A percentile compares a stretch with the other conserved stretches of the same genome.
These are phyloP conservation scores for Sarcophaga subvicina DNA, from an alignment of 2,888 invertebrate species.

Conservation along the genomic window DNA sequence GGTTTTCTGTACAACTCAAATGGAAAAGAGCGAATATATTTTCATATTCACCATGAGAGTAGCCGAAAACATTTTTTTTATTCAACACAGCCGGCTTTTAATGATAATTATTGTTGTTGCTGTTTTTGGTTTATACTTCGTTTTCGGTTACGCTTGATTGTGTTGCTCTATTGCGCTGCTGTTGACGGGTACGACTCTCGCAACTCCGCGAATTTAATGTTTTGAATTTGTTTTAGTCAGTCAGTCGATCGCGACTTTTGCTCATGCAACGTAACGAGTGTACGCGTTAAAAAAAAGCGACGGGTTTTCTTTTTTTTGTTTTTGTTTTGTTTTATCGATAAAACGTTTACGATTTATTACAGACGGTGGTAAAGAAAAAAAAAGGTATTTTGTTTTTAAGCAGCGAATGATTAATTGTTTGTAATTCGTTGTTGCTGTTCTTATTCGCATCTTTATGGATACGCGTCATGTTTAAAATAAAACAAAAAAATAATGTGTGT, in stretches of 20 bases:
- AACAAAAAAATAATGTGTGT: constrained; percentile 43
- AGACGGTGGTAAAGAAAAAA: background rate
- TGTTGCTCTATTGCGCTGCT: constrained; percentile 18
- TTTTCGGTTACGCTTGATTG: constrained; percentile 54
- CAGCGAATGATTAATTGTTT: constrained; percentile 44
- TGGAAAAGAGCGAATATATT: constrained; percentile 10
- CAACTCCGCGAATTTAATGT: constrained; percentile 69
- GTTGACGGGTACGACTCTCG: constrained; percentile 55
- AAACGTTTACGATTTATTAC: constrained; percentile 1
- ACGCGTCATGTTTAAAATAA: constrained; percentile 46
- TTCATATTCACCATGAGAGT: constrained; percentile 52
- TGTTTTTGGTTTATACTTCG: background rate
- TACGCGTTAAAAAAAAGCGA: constrained; percentile 34
- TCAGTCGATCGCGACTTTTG: constrained; percentile 74
- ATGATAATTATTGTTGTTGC: constrained; percentile 42
- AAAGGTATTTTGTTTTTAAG: constrained; percentile 35
- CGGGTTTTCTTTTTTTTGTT: constrained; percentile 1
- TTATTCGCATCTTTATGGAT: constrained; percentile 65
- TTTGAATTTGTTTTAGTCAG: constrained; percentile 44
- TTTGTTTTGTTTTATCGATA: constrained; percentile 2
- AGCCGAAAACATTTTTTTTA: constrained; percentile 25
- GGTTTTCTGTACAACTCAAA: constrained; percentile 22
- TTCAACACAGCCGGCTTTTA: constrained; percentile 66
- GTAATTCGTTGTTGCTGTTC: background rate
- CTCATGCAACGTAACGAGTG: constrained; percentile 57